These are phyloP conservation scores for Callocephalon fimbriatum DNA, from an alignment of 2,113 vertebrate species.

Conservation along the genomic window DNA sequence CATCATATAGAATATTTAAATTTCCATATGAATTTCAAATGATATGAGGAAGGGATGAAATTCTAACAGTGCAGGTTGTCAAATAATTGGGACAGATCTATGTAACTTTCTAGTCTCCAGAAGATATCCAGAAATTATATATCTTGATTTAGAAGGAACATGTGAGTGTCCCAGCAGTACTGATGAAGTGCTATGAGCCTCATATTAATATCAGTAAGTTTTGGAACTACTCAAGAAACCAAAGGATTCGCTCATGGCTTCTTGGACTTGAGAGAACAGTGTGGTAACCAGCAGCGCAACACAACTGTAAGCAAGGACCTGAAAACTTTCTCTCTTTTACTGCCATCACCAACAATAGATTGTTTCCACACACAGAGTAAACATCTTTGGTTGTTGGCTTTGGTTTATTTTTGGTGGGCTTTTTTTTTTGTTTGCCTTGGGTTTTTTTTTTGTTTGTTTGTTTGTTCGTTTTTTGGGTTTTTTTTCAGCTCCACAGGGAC, in stretches of 20 bases:
- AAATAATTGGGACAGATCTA: slow-evolving; percentile 20
- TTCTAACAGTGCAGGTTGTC: neutral
- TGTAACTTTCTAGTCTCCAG: neutral
- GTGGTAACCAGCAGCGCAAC: neutral
- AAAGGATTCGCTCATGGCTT: neutral
- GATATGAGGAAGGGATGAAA: neutral
- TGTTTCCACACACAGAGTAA: neutral
- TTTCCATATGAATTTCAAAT: slow-evolving; percentile 41
- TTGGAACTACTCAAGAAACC: neutral
- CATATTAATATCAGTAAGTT: neutral
- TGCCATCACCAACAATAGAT: neutral
- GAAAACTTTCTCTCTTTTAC: neutral
- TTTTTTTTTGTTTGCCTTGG: neutral
- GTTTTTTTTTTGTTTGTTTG: neutral
- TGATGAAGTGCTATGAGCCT: neutral
- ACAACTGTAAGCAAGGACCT: neutral
- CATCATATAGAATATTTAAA: neutral
- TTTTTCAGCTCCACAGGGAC: neutral
- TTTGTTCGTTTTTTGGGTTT: neutral
- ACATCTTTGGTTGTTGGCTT: neutral
- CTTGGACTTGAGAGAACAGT: accelerated
- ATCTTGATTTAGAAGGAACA: neutral
- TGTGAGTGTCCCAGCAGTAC: neutral
- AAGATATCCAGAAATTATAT: neutral
- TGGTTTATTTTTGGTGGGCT: neutral